Conservation (phyloP, 1,140 invertebrate species). For the Thrips palmi region DNA sequence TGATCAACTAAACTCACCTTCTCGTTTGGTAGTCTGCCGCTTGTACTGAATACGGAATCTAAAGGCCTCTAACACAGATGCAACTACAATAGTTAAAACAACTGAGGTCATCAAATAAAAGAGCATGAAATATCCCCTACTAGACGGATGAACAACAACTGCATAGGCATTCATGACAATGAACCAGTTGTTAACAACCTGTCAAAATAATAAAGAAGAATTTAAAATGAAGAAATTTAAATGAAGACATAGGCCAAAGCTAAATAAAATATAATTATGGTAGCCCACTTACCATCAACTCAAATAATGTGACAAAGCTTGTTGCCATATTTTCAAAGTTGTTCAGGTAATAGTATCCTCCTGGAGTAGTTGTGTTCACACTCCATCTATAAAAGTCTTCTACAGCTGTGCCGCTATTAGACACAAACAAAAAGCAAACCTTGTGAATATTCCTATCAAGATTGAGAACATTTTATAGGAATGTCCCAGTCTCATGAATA, state of each 20-base stretch:
- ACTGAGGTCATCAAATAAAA: conserved; percentile 87
- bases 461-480: conserved; percentile 3
- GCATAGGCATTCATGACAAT: conserved; percentile 85
- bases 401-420: conserved; percentile 60
- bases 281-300: conserved; percentile 83
- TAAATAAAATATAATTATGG: conserved; percentile 3
- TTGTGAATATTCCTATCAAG: not conserved
- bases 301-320: conserved; percentile 69
- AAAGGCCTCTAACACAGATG: conserved; percentile 78
- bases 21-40: conserved; percentile 57
- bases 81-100: conserved; percentile 77
- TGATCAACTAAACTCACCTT: conserved; percentile 33
- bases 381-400: conserved; percentile 67
- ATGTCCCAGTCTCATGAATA: conserved; percentile 15
- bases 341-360: conserved; percentile 76
- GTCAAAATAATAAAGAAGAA: conserved; percentile 4
- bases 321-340: conserved; percentile 61
- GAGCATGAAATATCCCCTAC: conserved; percentile 69
- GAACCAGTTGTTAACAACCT: conserved; percentile 30
- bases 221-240: conserved; percentile 4
- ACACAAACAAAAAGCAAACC: conserved; percentile 15
- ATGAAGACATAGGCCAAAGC: conserved; percentile 1
- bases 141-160: conserved; percentile 40
- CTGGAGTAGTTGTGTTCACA: conserved; percentile 37
- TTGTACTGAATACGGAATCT: conserved; percentile 79